phyloP scores from a whole-genome alignment of 1,140 invertebrate genomes.

The Drosophila pruinosa region DNA sequence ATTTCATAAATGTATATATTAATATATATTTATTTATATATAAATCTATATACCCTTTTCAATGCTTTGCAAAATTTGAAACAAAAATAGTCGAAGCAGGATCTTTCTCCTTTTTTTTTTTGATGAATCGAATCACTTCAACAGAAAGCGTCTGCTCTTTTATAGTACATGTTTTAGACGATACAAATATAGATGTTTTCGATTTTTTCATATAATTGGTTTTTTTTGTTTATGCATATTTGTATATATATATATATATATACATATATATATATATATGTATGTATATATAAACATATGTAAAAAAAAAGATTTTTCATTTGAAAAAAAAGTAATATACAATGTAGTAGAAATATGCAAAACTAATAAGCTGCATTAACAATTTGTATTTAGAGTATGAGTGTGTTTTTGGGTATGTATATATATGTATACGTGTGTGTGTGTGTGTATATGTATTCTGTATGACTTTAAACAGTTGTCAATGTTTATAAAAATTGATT shows the following conservation, averaged over 20 bases:
- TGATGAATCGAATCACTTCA: slow-evolving; percentile 10
- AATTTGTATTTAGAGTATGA: slow-evolving; percentile 19
- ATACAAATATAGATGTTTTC: slow-evolving; percentile 40
- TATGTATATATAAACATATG: slow-evolving; percentile 1
- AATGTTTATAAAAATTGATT: slow-evolving; percentile 33
- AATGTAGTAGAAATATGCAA: slow-evolving; percentile 24
- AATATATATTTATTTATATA: slow-evolving; percentile 42
- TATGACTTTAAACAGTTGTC: slow-evolving; percentile 5
- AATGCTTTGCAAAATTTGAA: slow-evolving; percentile 65
- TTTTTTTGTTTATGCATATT: background rate
- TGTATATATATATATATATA: slow-evolving; percentile 3
- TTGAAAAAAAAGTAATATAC: slow-evolving; percentile 24
- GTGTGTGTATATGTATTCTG: slow-evolving; percentile 1
- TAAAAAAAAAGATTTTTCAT: background rate
- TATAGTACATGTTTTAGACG: slow-evolving; percentile 44
- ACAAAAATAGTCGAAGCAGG: slow-evolving; percentile 36
- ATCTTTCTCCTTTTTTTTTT: slow-evolving; percentile 9
- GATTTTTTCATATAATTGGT: background rate
- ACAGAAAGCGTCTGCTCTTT: slow-evolving; percentile 13
- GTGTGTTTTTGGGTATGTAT: background rate
- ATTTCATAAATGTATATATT: slow-evolving; percentile 52
- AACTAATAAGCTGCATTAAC: slow-evolving; percentile 37
- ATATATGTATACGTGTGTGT: slow-evolving; percentile 18
- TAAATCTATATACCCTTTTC: slow-evolving; percentile 64
- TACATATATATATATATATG: background rate